These are phyloP conservation scores for Tetraodon nigroviridis DNA, from an alignment of 2,113 vertebrate species.

Conservation along the genomic window DNA sequence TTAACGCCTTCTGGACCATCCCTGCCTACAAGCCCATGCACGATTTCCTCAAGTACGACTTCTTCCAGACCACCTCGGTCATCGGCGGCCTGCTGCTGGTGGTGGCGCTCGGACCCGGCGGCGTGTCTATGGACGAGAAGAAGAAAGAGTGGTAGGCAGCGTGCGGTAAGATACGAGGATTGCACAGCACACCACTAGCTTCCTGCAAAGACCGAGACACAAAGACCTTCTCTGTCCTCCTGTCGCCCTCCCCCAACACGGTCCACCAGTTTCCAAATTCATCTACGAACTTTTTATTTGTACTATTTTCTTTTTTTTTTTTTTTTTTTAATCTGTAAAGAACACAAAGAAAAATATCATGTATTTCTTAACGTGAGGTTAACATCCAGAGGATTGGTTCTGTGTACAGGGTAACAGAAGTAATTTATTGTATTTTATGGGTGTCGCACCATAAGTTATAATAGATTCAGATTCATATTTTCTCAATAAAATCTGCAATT, in stretches of 20 bases:
- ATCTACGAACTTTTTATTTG: not conserved
- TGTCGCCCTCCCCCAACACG: conserved; percentile 28
- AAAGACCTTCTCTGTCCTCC: conserved; percentile 52
- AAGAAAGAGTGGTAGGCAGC: conserved; percentile 92
- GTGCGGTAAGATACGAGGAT: conserved; percentile 18
- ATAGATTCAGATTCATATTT: conserved; percentile 28
- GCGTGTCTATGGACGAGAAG: conserved; percentile 99
- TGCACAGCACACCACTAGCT: conserved; percentile 48
- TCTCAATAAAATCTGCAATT: conserved; percentile 24
- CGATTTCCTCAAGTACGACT: conserved; percentile 98
- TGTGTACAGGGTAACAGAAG: conserved; percentile 28
- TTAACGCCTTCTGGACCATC: conserved; percentile 97
- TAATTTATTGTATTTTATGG: conserved; percentile 43
- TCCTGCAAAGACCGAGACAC: conserved; percentile 55
- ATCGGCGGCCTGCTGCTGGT: conserved; percentile 93
- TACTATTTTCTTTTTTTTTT: no score
- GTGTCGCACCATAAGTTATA: conserved; percentile 34
- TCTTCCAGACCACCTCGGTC: conserved; percentile 99
- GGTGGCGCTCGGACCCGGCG: conserved; percentile 93
- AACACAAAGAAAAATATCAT: conserved; percentile 5
- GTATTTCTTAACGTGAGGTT: conserved; percentile 35
- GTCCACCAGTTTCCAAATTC: conserved; percentile 20
- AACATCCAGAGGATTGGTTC: conserved; percentile 2
- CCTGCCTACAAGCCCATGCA: conserved; percentile 97
- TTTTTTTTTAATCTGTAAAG: conserved; percentile 21